phyloP scores from a whole-genome alignment of 2,888 invertebrate species.

The Caenorhabditis sulstoni region DNA sequence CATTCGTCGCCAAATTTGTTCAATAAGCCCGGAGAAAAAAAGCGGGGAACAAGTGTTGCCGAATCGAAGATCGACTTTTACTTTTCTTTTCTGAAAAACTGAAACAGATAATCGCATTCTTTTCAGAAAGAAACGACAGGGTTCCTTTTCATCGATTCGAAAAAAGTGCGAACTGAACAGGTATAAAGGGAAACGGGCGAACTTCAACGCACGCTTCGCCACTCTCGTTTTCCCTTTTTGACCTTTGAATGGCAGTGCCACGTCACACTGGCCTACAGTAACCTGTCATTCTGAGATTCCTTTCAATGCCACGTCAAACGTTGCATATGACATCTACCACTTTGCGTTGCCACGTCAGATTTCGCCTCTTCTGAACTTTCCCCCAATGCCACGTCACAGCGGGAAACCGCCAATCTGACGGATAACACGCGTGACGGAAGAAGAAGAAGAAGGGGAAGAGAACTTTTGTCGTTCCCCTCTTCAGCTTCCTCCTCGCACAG shows the following conservation, averaged over 20 bases:
- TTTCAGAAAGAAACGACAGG: background rate
- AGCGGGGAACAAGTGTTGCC: no score
- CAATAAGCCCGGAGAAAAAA: no score
- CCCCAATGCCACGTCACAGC: slow-evolving; percentile 14
- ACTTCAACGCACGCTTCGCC: no score
- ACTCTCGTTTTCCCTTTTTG: no score
- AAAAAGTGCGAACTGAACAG: slow-evolving; percentile 13
- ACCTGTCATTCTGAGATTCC: no score
- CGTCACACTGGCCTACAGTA: no score
- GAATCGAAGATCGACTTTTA: no score
- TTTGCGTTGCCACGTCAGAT: background rate
- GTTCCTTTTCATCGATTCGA: slow-evolving; percentile 14
- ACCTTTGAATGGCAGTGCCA: no score
- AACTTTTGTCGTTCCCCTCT: slow-evolving; percentile 21
- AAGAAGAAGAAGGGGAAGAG: no score
- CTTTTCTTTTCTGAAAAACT: background rate
- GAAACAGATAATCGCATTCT: slow-evolving; percentile 18
- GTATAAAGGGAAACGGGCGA: background rate
- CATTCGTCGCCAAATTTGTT: no score
- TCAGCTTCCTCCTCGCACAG: slow-evolving; percentile 4
- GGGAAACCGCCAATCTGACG: slow-evolving; percentile 40
- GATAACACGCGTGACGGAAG: slow-evolving; percentile 44
- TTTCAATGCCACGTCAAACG: background rate
- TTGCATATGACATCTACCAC: background rate
- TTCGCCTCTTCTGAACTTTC: background rate